Percentiles rank a stretch among this genome's conserved stretches.
Conservation (phyloP, 1,140 invertebrate genomes). For the Drosophila sechellia region DNA sequence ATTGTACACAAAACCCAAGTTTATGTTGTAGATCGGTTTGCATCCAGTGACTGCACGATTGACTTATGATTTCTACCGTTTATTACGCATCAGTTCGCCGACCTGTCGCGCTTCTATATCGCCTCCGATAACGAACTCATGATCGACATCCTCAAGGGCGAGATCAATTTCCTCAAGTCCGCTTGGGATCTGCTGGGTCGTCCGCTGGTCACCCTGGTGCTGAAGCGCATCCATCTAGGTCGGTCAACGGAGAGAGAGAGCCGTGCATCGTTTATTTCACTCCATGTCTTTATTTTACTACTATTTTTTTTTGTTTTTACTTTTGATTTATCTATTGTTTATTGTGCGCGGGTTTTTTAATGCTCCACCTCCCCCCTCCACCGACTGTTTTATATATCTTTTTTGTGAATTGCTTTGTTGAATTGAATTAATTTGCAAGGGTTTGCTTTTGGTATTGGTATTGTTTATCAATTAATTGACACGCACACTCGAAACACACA, state of each 20-base stretch:
- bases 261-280: constrained; percentile 13
- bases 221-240: constrained; percentile 97
- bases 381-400: constrained; percentile 19
- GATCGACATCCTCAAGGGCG: constrained; percentile 98
- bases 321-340: constrained; percentile 12
- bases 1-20: neutral
- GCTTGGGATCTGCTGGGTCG: constrained; percentile 97
- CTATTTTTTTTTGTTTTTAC: constrained; percentile 7
- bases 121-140: constrained; percentile 98
- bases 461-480: constrained; percentile 48
- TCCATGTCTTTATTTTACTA: constrained; percentile 21
- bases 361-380: neutral
- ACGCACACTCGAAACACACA: constrained; percentile 20
- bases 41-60: constrained; percentile 19
- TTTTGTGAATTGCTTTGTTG: constrained; percentile 32
- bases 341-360: constrained; percentile 30
- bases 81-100: constrained; percentile 92
- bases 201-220: constrained; percentile 94
- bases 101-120: constrained; percentile 97
- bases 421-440: constrained; percentile 45
- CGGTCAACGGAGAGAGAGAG: constrained; percentile 79
- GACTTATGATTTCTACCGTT: constrained; percentile 67
- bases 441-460: constrained; percentile 56
- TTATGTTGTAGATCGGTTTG: constrained; percentile 4
- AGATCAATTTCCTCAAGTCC: constrained; percentile 98